Conservation (phyloP, 2,797 vertebrate genomes). For the Acanthurus lineatus region DNA sequence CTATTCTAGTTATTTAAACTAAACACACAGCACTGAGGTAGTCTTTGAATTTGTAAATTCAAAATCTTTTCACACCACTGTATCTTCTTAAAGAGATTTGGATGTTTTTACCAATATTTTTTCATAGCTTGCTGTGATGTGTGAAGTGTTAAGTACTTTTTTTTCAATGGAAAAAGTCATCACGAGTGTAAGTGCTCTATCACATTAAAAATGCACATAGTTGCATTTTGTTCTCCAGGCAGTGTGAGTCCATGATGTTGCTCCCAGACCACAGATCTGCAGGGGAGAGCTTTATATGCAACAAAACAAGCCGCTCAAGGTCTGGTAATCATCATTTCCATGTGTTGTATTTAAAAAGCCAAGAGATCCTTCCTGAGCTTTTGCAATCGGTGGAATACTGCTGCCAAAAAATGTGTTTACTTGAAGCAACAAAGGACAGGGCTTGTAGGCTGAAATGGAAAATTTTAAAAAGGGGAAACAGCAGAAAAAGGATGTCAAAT, state of each 20-base stretch:
- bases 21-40: neutral
- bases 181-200: conserved; percentile 5
- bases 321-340: conserved; percentile 50
- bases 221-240: conserved; percentile 45
- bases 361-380: conserved; percentile 43
- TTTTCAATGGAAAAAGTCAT: conserved; percentile 46
- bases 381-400: conserved; percentile 37
- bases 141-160: neutral
- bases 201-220: conserved; percentile 21
- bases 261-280: conserved; percentile 50
- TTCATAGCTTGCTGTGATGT: conserved; percentile 14
- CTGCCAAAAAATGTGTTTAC: conserved; percentile 60
- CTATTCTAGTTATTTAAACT: neutral
- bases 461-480: conserved; percentile 31
- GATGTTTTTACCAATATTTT: conserved; percentile 17
- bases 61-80: conserved; percentile 8
- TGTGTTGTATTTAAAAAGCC: conserved; percentile 51
- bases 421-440: conserved; percentile 38
- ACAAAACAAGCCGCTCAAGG: conserved; percentile 47
- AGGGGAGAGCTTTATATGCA: conserved; percentile 32
- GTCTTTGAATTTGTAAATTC: conserved; percentile 14
- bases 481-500: conserved; percentile 35
- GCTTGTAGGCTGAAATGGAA: conserved; percentile 39
- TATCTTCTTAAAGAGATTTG: conserved; percentile 3
- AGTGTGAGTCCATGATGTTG: conserved; percentile 21